These are phyloP conservation scores for Scrobipalpa atriplicella DNA, from an alignment of 2,888 invertebrate genomes.

Conservation along the genomic window DNA sequence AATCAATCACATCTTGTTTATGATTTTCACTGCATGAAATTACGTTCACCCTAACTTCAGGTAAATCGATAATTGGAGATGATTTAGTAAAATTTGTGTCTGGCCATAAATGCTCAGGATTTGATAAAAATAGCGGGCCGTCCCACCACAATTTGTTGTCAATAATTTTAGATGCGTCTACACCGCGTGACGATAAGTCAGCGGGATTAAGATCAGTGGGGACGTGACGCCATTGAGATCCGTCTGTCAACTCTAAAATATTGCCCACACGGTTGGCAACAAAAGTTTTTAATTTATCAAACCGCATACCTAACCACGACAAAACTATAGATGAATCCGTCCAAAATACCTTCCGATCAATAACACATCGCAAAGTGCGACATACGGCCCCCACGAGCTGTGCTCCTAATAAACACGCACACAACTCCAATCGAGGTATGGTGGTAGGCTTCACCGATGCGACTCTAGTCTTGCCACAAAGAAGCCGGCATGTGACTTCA, in stretches of 20 bases:
- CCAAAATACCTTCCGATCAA: constrained; percentile 32
- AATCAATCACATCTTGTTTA: not conserved
- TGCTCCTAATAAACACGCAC: constrained; percentile 35
- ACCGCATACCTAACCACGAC: constrained; percentile 33
- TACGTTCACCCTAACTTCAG: not conserved
- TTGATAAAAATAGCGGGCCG: constrained; percentile 7
- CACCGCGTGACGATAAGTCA: constrained; percentile 32
- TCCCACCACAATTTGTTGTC: constrained; percentile 12
- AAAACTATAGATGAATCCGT: constrained; percentile 38
- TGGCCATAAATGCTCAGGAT: constrained; percentile 4
- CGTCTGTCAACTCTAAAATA: constrained; percentile 24
- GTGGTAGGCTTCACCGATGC: constrained; percentile 34
- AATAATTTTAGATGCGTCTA: not conserved
- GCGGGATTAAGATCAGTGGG: constrained; percentile 32
- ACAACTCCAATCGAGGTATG: constrained; percentile 39
- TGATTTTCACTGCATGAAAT: not conserved
- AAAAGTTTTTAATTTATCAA: constrained; percentile 34
- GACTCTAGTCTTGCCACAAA: constrained; percentile 37
- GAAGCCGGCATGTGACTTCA: constrained; percentile 23
- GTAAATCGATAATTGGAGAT: not conserved
- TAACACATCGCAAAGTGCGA: constrained; percentile 23
- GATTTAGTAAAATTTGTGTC: not conserved
- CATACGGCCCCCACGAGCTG: constrained; percentile 28
- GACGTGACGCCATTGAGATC: constrained; percentile 30
- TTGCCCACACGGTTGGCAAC: constrained; percentile 34